These are phyloP conservation scores for Neodiprion lecontei DNA, from an alignment of 1,140 invertebrate species.

Conservation along the genomic window DNA sequence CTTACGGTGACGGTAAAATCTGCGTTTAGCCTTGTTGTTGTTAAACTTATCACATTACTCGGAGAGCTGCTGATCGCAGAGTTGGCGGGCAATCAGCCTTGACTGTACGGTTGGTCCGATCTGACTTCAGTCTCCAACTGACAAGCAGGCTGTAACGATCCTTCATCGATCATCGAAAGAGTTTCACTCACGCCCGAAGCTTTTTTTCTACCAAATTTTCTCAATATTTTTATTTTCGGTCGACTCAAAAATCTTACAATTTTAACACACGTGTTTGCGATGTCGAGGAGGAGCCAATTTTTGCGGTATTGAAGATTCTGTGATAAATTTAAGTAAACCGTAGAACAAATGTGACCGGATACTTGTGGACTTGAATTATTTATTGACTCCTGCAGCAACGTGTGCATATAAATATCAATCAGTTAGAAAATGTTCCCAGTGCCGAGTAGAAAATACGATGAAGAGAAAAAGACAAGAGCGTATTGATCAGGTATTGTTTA, in stretches of 20 bases:
- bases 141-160: background rate
- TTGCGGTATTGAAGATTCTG: background rate
- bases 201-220: background rate
- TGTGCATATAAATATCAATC: no score
- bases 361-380: no score
- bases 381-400: no score
- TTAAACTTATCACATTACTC: background rate
- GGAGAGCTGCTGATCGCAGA: background rate
- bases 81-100: background rate
- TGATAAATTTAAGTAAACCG: background rate
- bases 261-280: background rate
- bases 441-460: no score
- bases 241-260: background rate
- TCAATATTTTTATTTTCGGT: background rate
- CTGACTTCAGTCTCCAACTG: background rate
- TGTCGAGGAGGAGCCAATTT: background rate
- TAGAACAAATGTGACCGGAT: no score
- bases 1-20: no score
- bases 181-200: no score
- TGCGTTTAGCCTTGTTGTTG: background rate
- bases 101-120: background rate
- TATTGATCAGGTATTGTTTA: no score
- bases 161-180: background rate
- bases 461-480: no score
- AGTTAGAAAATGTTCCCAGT: no score